A percentile compares a stretch with the other conserved stretches of the same genome.
These are phyloP conservation scores for Pachyuromys duprasi DNA, from an alignment of 2,797 vertebrate genomes.

Conservation along the genomic window DNA sequence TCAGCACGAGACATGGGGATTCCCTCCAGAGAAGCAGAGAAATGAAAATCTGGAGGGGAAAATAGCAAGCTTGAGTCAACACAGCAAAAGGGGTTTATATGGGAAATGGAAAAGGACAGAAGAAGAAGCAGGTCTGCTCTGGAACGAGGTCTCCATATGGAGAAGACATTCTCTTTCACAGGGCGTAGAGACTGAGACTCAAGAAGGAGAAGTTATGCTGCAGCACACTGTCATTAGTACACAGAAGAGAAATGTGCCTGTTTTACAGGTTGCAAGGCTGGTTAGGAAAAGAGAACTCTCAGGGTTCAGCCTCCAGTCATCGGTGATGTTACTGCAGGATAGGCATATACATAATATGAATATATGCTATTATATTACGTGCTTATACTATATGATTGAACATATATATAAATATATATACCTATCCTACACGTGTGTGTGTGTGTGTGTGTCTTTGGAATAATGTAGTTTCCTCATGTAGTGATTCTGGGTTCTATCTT, in stretches of 20 bases:
- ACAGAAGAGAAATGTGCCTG: not conserved
- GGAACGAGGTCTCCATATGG: not conserved
- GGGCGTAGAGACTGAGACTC: not conserved
- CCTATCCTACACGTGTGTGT: too few relatives aligned
- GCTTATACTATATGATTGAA: too few relatives aligned
- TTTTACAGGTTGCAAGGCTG: not conserved
- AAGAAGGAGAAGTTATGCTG: too few relatives aligned
- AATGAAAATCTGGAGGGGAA: not conserved
- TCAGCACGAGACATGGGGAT: not conserved
- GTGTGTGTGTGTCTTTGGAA: not conserved
- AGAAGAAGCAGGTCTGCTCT: not conserved
- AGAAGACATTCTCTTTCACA: not conserved
- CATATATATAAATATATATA: too few relatives aligned
- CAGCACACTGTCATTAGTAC: not conserved
- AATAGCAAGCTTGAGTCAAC: not conserved
- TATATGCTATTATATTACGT: too few relatives aligned
- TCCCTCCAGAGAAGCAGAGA: slow-evolving; percentile 14
- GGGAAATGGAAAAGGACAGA: not conserved
- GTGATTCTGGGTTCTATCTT: not conserved
- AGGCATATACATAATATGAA: not conserved
- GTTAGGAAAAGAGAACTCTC: not conserved
- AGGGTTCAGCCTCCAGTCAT: not conserved
- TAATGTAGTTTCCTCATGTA: not conserved
- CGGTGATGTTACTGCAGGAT: not conserved
- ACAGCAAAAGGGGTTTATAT: not conserved